These are phyloP conservation scores for Leptinotarsa haldemani DNA, from an alignment of 2,888 invertebrate species.

Conservation along the genomic window DNA sequence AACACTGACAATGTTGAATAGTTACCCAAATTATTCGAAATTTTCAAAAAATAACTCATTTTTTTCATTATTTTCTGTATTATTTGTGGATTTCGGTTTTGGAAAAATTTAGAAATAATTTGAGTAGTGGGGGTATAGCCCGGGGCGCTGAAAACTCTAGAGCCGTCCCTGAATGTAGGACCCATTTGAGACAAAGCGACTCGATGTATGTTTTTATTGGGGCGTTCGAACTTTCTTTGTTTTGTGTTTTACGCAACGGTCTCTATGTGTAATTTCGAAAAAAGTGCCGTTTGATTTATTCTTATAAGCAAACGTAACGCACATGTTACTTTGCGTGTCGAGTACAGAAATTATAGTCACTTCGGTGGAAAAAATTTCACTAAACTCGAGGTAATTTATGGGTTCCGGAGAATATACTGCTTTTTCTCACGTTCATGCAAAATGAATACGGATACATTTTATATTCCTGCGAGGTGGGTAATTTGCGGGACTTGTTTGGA, in stretches of 20 bases:
- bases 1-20: no score
- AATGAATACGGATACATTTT: slow-evolving; percentile 40
- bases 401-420: slow-evolving; percentile 40
- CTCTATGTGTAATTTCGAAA: slow-evolving; percentile 28
- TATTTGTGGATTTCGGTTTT: no score
- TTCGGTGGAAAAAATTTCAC: slow-evolving; percentile 42
- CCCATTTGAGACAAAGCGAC: slow-evolving; percentile 56
- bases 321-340: slow-evolving; percentile 44
- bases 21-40: no score
- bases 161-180: slow-evolving; percentile 51
- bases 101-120: no score
- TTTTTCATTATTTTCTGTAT: no score
- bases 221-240: slow-evolving; percentile 26
- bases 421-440: slow-evolving; percentile 44
- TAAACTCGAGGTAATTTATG: slow-evolving; percentile 43
- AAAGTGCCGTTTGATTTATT: slow-evolving; percentile 41
- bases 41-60: no score
- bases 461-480: slow-evolving; percentile 32
- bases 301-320: slow-evolving; percentile 35
- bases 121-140: no score
- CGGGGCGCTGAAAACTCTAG: no score
- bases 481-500: slow-evolving; percentile 14
- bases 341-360: slow-evolving; percentile 44
- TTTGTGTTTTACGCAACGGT: slow-evolving; percentile 13
- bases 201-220: slow-evolving; percentile 26